A percentile compares a stretch with the other conserved stretches of the same genome.
phyloP scores from a whole-genome alignment of 2,888 invertebrate species.

The Dorcus parallelipipedus region DNA sequence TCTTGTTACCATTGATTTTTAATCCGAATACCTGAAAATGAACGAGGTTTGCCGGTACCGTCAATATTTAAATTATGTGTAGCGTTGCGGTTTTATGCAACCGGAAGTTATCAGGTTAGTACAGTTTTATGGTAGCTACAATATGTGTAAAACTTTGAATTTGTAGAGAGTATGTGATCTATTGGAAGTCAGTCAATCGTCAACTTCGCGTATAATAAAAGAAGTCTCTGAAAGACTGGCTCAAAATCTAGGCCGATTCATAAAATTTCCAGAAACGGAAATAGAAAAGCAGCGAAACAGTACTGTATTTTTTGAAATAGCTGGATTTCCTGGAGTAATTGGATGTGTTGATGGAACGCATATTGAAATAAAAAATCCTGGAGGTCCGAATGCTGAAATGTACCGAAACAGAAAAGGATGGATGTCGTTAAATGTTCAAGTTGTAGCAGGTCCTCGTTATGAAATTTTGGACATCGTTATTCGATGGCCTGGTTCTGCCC shows the following conservation, averaged over 20 bases:
- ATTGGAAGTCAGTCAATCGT: not conserved
- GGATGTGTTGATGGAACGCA: slow-evolving; percentile 15
- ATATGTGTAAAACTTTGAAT: not conserved
- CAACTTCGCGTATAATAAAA: not conserved
- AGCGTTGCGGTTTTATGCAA: slow-evolving; percentile 1
- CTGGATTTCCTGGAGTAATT: slow-evolving; percentile 10
- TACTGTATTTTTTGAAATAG: not conserved
- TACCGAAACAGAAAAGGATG: slow-evolving; percentile 15
- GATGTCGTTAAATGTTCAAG: slow-evolving; percentile 19
- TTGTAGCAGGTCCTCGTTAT: slow-evolving; percentile 11
- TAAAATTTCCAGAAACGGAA: not conserved
- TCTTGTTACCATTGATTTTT: too few species aligned
- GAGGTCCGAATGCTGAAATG: slow-evolving; percentile 9
- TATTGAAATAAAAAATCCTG: slow-evolving; percentile 13
- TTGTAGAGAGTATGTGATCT: slow-evolving; percentile 1
- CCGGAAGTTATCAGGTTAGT: slow-evolving; percentile 2
- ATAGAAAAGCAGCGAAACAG: not conserved
- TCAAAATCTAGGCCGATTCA: not conserved
- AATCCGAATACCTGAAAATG: too few species aligned
- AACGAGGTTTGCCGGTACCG: not conserved
- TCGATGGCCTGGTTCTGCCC: slow-evolving; percentile 20
- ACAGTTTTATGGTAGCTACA: not conserved
- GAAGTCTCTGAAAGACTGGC: not conserved
- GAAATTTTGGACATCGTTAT: slow-evolving; percentile 18
- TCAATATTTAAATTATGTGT: not conserved